A percentile compares a stretch with the other conserved stretches of the same genome.
These are phyloP conservation scores for Bradysia coprophila DNA, from an alignment of 1,140 invertebrate species.

Conservation along the genomic window DNA sequence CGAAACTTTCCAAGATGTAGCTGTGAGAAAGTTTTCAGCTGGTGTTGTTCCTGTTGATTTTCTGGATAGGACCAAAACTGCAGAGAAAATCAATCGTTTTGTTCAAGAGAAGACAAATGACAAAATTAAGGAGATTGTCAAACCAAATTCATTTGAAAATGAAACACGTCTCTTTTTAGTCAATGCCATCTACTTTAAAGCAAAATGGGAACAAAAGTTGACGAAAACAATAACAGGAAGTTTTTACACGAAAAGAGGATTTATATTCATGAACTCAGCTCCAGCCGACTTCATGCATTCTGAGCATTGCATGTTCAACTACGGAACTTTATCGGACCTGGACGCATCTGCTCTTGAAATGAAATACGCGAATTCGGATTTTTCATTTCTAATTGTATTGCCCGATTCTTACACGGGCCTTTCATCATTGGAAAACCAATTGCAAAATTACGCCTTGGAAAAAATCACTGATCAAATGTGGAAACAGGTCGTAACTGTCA, in stretches of 20 bases:
- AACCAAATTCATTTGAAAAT: conserved; percentile 17
- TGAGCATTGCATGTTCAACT: conserved; percentile 33
- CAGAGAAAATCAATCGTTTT: conserved; percentile 41
- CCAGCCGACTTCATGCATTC: conserved; percentile 17
- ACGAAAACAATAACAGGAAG: conserved; percentile 30
- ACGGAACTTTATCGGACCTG: conserved; percentile 25
- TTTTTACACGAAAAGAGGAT: conserved; percentile 28
- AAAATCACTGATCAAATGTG: conserved; percentile 11
- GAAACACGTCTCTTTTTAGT: conserved; percentile 32
- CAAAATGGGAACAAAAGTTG: conserved; percentile 45
- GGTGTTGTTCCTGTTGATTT: conserved; percentile 32
- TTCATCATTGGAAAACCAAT: conserved; percentile 21
- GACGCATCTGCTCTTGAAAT: conserved; percentile 31
- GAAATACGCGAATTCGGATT: conserved; percentile 33
- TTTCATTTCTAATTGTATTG: conserved; percentile 41
- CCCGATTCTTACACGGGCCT: conserved; percentile 37
- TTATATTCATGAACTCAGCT: conserved; percentile 21
- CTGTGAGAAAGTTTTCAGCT: conserved; percentile 14
- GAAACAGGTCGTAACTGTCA: conserved; percentile 24
- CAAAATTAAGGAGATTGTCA: conserved; percentile 40
- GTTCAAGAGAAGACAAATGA: conserved; percentile 37
- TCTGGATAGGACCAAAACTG: conserved; percentile 21
- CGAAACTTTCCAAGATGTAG: not conserved
- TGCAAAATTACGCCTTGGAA: conserved; percentile 18
- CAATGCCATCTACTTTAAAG: conserved; percentile 57